These are phyloP conservation scores for Agapornis canus DNA, from an alignment of 2,797 vertebrate species.

Conservation along the genomic window DNA sequence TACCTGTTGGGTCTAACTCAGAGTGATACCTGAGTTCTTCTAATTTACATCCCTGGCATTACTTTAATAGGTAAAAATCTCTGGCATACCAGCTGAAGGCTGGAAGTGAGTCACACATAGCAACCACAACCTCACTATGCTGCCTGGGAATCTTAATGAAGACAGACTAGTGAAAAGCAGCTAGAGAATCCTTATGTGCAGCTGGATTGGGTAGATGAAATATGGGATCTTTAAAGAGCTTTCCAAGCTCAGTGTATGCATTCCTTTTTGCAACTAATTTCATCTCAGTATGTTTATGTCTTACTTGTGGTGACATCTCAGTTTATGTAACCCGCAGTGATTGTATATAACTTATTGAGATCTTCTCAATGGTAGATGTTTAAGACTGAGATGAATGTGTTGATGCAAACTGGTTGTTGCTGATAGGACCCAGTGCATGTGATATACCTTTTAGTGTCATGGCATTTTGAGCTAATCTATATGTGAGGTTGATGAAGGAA, in stretches of 20 bases:
- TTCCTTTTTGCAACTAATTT: background rate
- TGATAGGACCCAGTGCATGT: fast-evolving
- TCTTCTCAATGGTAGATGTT: background rate
- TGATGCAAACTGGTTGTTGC: background rate
- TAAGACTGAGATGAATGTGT: background rate
- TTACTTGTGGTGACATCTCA: background rate
- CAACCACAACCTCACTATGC: background rate
- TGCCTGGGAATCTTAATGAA: background rate
- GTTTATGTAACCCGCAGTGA: background rate
- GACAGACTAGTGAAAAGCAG: background rate
- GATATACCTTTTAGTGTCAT: background rate
- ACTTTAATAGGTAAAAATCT: background rate
- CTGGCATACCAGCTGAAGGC: background rate
- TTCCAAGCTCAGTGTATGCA: background rate
- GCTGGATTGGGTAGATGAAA: background rate
- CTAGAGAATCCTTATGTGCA: background rate
- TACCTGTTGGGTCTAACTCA: background rate
- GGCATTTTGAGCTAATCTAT: background rate
- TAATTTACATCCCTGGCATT: background rate
- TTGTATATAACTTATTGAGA: background rate
- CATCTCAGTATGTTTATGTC: background rate
- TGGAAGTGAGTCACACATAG: slow-evolving; percentile 39
- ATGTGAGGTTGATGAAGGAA: background rate
- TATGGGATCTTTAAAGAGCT: background rate
- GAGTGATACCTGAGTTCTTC: background rate